A percentile compares a stretch with the other conserved stretches of the same genome.
Conservation (phyloP, 2,797 vertebrate species). For the Aldrovandia affinis region DNA sequence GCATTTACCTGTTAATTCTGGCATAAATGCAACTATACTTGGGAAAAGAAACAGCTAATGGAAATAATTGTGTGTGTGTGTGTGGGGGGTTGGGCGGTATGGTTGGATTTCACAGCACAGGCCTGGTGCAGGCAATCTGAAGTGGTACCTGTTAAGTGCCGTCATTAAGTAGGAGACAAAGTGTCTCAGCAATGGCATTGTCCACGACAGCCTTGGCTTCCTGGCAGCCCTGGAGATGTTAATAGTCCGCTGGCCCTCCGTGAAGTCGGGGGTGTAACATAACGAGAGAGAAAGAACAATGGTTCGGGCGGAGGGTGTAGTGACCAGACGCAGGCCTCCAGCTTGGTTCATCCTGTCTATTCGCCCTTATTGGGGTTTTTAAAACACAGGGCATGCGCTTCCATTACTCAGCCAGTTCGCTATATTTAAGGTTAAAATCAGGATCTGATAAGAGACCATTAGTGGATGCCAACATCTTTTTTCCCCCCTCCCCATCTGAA, state of each 20-base stretch:
- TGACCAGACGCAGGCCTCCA: conserved; percentile 13
- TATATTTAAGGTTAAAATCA: not conserved
- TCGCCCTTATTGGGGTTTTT: not conserved
- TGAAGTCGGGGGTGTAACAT: conserved; percentile 7
- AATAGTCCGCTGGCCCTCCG: conserved; percentile 45
- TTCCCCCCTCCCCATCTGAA: not conserved
- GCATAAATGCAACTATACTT: not conserved
- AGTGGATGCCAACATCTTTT: not conserved
- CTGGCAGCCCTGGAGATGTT: conserved; percentile 52
- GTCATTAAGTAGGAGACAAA: conserved; percentile 60
- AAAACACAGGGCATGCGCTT: not conserved
- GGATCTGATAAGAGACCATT: not conserved
- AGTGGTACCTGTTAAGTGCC: conserved; percentile 57
- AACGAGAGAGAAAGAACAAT: conserved; percentile 24
- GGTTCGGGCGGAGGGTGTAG: conserved; percentile 29
- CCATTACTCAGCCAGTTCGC: not conserved
- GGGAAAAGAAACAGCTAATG: not conserved
- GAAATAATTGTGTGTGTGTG: not conserved
- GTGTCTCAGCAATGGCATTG: conserved; percentile 56
- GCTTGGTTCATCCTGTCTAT: not conserved
- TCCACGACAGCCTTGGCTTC: conserved; percentile 46
- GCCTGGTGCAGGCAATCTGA: conserved; percentile 32
- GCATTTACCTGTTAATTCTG: not conserved
- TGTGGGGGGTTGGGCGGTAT: not conserved
- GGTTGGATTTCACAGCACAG: not conserved